Evolutionary conservation across 2,113 vertebrate genomes (phyloP), one percentile per base, ranked within the genome.

Genomic region (Stegostoma tigrinum): DNA sequence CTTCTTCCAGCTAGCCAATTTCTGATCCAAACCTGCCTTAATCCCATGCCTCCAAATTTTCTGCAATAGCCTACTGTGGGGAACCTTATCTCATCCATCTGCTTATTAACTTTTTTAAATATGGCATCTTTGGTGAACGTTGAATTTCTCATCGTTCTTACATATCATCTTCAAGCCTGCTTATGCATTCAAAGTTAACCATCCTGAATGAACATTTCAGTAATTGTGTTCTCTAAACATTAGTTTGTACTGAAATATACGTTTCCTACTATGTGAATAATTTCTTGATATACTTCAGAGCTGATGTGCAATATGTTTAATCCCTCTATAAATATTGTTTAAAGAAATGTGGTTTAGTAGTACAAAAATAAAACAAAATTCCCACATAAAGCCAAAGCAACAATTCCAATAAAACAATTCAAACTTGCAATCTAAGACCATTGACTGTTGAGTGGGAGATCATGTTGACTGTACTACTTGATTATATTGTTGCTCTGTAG

Each of bases 401-500:
- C 38, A 80, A 80, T 80, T 38, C 78, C n/a, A 80, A 80, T 3
- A 7, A 55, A 61, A n/a, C 0, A 27, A 91, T 64, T 64, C 89
- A 91, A 38, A 91, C 34, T 12, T 91, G 34, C 55, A 64, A 17
- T 91, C 30, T 91, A 89, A 89, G 34, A 61, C 89, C 66, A 91
- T 5, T n/a, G 61, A 34, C 55, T n/a, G 55, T 64, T 90, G 87
- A 90, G 27, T 38, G 30, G 52, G 61, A 64, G 34, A 61, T 89
- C 64, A 64, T 30, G 55, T 90, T 90, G 14, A 64, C 89, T 91
- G 89, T 91, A 17, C 34, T 64, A 66, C 55, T 66, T 91, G 55
- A 91, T 91, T 64, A 34, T 34, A 66, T 91, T 91, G 89, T 34
- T 91, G 89, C 89, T 91, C 66, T 91, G 34, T 91, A 91, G 66